Base-by-base conservation (phyloP, 2,113 vertebrate species). In the Thinocorus orbignyianus region DNA sequence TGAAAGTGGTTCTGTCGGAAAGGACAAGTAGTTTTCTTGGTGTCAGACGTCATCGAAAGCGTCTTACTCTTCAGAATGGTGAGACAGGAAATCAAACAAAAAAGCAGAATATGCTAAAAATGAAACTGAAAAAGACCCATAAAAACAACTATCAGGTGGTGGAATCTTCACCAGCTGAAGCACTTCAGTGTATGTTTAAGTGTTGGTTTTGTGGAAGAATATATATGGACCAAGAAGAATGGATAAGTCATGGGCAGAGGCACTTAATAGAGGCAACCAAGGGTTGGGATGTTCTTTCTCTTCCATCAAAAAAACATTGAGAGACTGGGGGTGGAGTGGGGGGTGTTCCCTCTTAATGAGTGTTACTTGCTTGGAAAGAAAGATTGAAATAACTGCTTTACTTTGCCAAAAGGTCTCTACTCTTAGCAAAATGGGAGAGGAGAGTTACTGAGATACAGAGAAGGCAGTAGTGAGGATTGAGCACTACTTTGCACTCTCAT, bases 101-200 rank as follows among this genome's bases (percentile, higher is more conserved):
- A 86, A 99, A 98, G 84, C 98, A 98, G 86, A 98, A 98, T 96
- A 98, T 99, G 92, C 86, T 99, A 95, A 99, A 99, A 97, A 99
- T 99, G 99, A 99, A 98, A 78, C 98, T 99, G 49, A 98, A 99
- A 92, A 99, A 99, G 90, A 98, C 99, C 3, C 97, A 99, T 85
- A 99, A 98, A 58, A 98, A 99, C 93, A 99, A 98, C 89, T 99
- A 99, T 61, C 98, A 99, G 91, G 99, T 99, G 54, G 98, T 98
- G 77, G 97, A 97, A 55, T 84, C 94, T 23, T 96, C 97, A 77
- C 97, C 97, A 4, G 83, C 97, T n/a, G 97, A 97, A 76, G 49
- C 95, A 4, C 80, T 97, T 6, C 93, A 92, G 26, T 97, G 97
- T 71, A 92, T 97, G 22, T 98, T 98, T 81, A 98, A 98, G 74